Evolutionary conservation across 2,113 vertebrate genomes (phyloP).

Genomic region (Amblyornis subalaris): DNA sequence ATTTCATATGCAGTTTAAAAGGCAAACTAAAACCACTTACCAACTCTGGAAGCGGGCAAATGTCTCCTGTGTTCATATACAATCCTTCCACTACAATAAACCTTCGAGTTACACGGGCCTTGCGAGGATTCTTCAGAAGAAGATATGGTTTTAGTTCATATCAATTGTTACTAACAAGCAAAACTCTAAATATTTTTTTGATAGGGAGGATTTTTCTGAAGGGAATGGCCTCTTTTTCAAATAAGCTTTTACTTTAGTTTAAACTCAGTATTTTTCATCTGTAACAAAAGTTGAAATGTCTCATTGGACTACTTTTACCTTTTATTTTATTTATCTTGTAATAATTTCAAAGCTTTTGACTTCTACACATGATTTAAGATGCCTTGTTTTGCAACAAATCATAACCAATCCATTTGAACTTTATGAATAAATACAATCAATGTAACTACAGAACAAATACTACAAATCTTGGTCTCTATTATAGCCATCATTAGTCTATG

Average conservation of each 20-base stretch:
- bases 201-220: neutral
- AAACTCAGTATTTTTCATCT: neutral
- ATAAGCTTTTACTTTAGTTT: neutral
- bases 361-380: neutral
- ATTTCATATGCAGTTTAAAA: neutral
- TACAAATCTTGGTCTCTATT: neutral
- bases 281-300: neutral
- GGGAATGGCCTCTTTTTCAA: neutral
- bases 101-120: conserved; percentile 89
- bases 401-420: neutral
- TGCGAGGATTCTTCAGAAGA: conserved; percentile 85
- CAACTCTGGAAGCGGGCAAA: conserved; percentile 93
- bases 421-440: neutral
- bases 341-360: neutral
- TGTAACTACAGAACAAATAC: neutral
- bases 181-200: neutral
- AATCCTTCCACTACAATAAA: conserved; percentile 93
- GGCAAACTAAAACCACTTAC: conserved; percentile 68
- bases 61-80: conserved; percentile 90
- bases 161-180: neutral
- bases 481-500: neutral
- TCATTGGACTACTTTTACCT: neutral
- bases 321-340: neutral
- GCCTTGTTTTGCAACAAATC: neutral
- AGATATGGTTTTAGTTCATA: neutral